Conservation (phyloP, 37 sponge, comb jelly and placozoan genomes). For the Mnemiopsis leidyi region DNA sequence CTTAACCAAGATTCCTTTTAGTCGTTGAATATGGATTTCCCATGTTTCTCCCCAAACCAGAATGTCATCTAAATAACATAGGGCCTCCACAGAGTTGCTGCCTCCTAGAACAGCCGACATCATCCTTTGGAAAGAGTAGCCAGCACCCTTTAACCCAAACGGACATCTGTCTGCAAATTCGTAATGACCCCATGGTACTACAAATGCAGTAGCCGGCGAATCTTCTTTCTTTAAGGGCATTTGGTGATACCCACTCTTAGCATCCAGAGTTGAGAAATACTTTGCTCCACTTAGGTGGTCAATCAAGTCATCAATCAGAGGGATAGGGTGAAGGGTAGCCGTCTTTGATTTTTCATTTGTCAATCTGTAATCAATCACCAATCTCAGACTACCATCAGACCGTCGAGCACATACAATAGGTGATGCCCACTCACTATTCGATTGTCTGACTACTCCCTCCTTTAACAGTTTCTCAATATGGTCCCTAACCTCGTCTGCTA, state of each 20-base stretch:
- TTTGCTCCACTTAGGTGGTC: not conserved
- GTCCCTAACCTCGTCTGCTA: not conserved
- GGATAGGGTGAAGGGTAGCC: constrained; percentile 3
- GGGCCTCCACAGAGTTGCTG: not conserved
- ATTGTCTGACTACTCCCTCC: not conserved
- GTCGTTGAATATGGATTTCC: not conserved
- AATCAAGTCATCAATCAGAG: not conserved
- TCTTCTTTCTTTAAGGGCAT: not conserved
- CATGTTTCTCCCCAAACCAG: constrained; percentile 18
- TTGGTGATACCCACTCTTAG: not conserved
- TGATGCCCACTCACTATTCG: not conserved
- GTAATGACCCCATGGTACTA: constrained; percentile 13
- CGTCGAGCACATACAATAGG: not conserved
- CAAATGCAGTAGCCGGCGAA: not conserved
- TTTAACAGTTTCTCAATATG: not conserved
- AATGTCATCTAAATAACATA: not conserved
- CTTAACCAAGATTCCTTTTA: not conserved
- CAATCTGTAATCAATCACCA: not conserved
- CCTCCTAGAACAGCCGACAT: not conserved
- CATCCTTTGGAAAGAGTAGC: not conserved
- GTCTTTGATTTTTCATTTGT: not conserved
- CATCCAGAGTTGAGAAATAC: not conserved
- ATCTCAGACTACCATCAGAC: not conserved
- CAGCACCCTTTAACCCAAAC: not conserved
- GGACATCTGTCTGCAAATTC: constrained; percentile 1